Percentiles rank a stretch among this genome's conserved stretches.
Evolutionary conservation across 2,797 vertebrate species (phyloP).

Genomic region (Tiaroga cobitis): DNA sequence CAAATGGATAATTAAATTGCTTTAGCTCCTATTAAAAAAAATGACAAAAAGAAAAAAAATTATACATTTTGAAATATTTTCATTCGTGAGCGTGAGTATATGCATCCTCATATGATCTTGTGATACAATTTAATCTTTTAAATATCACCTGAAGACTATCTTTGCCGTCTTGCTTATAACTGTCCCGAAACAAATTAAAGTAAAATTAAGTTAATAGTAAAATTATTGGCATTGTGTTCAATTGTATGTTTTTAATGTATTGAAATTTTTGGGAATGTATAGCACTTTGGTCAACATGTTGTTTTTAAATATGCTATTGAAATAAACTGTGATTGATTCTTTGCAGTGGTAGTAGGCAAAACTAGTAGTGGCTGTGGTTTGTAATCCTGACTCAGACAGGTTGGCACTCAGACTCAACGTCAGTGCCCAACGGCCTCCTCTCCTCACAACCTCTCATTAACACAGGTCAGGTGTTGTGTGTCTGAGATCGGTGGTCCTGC

Average conservation of each 20-base stretch:
- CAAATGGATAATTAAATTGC: background rate
- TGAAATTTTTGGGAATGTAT: background rate
- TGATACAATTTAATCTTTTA: background rate
- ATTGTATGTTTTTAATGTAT: background rate
- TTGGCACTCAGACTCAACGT: conserved; percentile 43
- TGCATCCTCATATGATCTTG: background rate
- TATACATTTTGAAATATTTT: background rate
- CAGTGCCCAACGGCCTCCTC: conserved; percentile 39
- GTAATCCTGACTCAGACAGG: background rate
- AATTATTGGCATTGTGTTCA: background rate
- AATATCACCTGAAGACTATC: background rate
- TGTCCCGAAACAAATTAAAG: background rate
- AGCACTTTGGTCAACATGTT: background rate
- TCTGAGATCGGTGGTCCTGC: conserved; percentile 48
- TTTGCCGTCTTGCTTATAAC: background rate
- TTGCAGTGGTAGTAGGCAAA: background rate
- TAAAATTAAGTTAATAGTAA: background rate
- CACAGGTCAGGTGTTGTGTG: conserved; percentile 56
- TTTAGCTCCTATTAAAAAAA: background rate
- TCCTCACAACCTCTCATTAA: conserved; percentile 58
- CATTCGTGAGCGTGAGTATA: background rate
- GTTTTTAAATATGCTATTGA: background rate
- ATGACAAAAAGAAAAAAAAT: background rate
- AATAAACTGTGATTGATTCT: background rate
- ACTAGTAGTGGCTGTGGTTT: background rate